Conservation (phyloP, 2,888 invertebrate genomes). For the Eristalinus sepulchralis region DNA sequence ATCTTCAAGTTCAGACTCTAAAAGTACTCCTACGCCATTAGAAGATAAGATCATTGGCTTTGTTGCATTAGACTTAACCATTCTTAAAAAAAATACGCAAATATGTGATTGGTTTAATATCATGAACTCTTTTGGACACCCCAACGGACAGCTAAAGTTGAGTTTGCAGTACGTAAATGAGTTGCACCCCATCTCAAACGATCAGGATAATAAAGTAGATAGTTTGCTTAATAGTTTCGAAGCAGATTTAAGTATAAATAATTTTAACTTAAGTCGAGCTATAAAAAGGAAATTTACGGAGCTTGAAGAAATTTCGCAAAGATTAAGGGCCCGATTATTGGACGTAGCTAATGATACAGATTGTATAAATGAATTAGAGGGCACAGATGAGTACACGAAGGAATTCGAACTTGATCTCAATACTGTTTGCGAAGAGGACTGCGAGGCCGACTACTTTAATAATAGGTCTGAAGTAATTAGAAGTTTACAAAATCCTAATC, state of each 20-base stretch:
- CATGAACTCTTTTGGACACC: slow-evolving; percentile 83
- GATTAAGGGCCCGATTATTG: slow-evolving; percentile 83
- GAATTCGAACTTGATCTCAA: slow-evolving; percentile 84
- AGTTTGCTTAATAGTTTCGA: slow-evolving; percentile 77
- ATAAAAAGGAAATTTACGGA: slow-evolving; percentile 85
- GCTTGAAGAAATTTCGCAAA: slow-evolving; percentile 84
- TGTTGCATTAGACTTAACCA: slow-evolving; percentile 83
- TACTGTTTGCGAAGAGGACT: slow-evolving; percentile 75
- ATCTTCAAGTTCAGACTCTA: slow-evolving; percentile 78
- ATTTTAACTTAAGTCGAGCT: slow-evolving; percentile 80
- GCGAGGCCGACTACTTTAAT: neutral
- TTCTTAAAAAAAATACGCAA: slow-evolving; percentile 81
- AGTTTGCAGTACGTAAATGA: slow-evolving; percentile 83
- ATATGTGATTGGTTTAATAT: slow-evolving; percentile 86
- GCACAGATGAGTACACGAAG: slow-evolving; percentile 78
- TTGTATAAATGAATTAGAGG: slow-evolving; percentile 81
- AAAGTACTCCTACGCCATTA: slow-evolving; percentile 81
- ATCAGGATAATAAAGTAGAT: slow-evolving; percentile 68
- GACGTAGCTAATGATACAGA: slow-evolving; percentile 83
- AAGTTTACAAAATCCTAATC: neutral
- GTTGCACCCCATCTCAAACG: slow-evolving; percentile 27
- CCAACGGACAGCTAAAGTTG: slow-evolving; percentile 85
- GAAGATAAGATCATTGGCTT: slow-evolving; percentile 84
- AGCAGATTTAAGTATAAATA: slow-evolving; percentile 76
- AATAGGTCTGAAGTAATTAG: neutral